phyloP scores from a whole-genome alignment of 2,113 vertebrate species.

The Lutjanus erythropterus region DNA sequence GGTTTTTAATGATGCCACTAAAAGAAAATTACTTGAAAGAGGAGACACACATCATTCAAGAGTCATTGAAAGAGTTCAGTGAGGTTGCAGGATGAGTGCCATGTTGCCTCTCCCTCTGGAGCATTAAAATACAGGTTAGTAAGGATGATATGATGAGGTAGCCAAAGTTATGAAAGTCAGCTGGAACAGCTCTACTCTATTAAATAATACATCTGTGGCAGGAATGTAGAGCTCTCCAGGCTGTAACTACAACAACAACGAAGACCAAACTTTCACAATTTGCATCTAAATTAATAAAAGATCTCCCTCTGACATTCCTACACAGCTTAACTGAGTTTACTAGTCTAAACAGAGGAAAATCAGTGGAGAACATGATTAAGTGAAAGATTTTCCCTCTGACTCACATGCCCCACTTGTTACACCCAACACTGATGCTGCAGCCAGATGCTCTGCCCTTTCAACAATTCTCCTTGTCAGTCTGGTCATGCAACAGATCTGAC shows the following conservation, averaged over 20 bases:
- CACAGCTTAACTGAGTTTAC: slow-evolving; percentile 8
- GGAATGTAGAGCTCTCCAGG: slow-evolving; percentile 10
- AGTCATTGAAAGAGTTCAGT: slow-evolving; percentile 2
- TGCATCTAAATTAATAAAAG: slow-evolving; percentile 22
- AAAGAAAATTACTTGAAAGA: not conserved
- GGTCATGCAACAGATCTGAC: not conserved
- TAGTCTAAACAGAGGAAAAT: slow-evolving; percentile 37
- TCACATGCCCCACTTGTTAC: slow-evolving; percentile 56
- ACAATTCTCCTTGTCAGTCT: not conserved
- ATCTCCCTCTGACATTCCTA: not conserved
- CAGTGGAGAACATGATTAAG: not conserved
- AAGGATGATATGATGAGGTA: not conserved
- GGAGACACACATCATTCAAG: not conserved
- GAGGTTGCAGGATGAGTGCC: not conserved
- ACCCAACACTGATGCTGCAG: slow-evolving; percentile 9
- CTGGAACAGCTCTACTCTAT: not conserved
- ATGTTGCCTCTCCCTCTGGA: slow-evolving; percentile 7
- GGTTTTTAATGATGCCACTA: not conserved
- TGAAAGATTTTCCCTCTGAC: slow-evolving; percentile 49
- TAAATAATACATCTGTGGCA: not conserved
- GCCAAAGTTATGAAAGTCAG: not conserved
- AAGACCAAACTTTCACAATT: not conserved
- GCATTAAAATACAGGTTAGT: not conserved
- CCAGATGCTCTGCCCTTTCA: slow-evolving; percentile 11
- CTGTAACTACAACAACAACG: slow-evolving; percentile 4